A percentile compares a stretch with the other conserved stretches of the same genome.
phyloP scores from a whole-genome alignment of 2,113 vertebrate genomes.

The Oriolus oriolus region DNA sequence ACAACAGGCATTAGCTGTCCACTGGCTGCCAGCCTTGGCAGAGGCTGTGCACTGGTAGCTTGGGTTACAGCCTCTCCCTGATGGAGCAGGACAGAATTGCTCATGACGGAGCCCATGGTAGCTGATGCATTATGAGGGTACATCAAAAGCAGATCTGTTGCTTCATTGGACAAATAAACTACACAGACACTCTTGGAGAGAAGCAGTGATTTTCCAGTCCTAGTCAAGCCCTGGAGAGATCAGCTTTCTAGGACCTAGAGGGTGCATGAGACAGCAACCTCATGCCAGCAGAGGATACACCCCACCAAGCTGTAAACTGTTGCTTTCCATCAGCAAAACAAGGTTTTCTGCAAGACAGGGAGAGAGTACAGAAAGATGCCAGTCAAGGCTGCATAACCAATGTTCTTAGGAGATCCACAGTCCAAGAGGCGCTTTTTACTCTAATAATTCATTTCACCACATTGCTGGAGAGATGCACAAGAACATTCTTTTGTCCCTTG shows the following conservation, averaged over 20 bases:
- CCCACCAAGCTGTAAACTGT: not conserved
- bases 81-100: not conserved
- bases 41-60: not conserved
- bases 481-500: not conserved
- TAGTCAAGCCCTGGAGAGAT: not conserved
- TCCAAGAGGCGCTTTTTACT: not conserved
- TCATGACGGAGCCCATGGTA: fast-evolving
- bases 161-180: not conserved
- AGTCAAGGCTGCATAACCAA: not conserved
- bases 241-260: not conserved
- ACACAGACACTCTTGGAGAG: not conserved
- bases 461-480: not conserved
- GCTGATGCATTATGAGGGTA: not conserved
- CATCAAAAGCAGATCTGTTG: not conserved
- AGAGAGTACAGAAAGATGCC: not conserved
- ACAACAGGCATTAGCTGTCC: not conserved
- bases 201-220: not conserved
- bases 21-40: not conserved
- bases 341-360: not conserved
- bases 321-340: not conserved
- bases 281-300: not conserved
- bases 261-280: not conserved
- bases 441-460: not conserved
- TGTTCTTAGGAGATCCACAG: not conserved
- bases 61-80: not conserved